phyloP scores from a whole-genome alignment of 2,888 invertebrate species.

The Patella pellucida region DNA sequence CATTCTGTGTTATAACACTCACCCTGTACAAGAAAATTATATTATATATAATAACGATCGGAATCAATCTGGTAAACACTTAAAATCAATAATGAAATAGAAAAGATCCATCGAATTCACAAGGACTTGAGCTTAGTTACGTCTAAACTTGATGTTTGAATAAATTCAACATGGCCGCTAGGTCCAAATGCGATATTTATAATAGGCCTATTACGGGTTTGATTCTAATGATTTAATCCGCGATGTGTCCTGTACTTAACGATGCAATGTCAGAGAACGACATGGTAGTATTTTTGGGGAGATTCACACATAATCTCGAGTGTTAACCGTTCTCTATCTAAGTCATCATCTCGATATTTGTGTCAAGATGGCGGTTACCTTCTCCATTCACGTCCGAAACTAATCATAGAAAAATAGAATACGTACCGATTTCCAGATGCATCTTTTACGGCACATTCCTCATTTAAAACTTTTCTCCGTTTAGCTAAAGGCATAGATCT shows the following conservation, averaged over 20 bases:
- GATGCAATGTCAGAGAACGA: too few species aligned
- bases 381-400: slow-evolving; percentile 13
- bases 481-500: slow-evolving; percentile 54
- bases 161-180: slow-evolving; percentile 49
- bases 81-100: too few species aligned
- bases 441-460: slow-evolving; percentile 49
- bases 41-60: background rate
- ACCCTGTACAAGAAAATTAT: background rate
- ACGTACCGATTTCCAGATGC: slow-evolving; percentile 42
- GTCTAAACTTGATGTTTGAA: background rate
- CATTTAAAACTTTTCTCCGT: slow-evolving; percentile 54
- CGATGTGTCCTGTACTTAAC: too few species aligned
- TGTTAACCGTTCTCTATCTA: too few species aligned
- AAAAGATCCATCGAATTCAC: too few species aligned
- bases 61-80: too few species aligned
- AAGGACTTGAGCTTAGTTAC: too few species aligned
- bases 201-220: too few species aligned
- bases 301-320: too few species aligned
- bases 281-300: too few species aligned
- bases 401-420: background rate
- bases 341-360: slow-evolving; percentile 18
- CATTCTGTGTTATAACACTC: background rate
- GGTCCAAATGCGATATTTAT: too few species aligned
- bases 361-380: slow-evolving; percentile 50
- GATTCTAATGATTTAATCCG: too few species aligned